Percentiles rank a stretch among this genome's conserved stretches.
Evolutionary conservation across 1,140 invertebrate genomes (phyloP).

Genomic region (Magallana ariakensis): DNA sequence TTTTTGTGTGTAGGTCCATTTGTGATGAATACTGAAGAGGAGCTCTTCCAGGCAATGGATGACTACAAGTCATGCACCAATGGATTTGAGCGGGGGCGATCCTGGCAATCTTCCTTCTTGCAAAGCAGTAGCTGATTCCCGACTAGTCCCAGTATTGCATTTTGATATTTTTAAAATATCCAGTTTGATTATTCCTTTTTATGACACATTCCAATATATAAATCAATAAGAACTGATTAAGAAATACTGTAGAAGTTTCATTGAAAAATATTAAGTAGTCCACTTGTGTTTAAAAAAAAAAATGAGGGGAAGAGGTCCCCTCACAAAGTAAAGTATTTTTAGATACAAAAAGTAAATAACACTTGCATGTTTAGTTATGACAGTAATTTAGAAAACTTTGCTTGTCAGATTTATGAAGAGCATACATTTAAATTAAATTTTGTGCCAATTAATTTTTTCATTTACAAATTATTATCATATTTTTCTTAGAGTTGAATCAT

Average conservation of each 20-base stretch:
- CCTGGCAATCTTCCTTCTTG: conserved; percentile 62
- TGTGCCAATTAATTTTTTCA: too few species aligned
- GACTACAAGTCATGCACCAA: conserved; percentile 70
- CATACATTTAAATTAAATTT: too few species aligned
- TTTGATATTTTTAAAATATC: not conserved
- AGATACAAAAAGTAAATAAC: too few species aligned
- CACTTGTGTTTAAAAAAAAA: too few species aligned
- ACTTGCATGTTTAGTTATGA: too few species aligned
- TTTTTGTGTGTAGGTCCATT: conserved; percentile 73
- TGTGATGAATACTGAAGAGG: conserved; percentile 79
- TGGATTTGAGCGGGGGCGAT: conserved; percentile 39
- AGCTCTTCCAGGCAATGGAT: conserved; percentile 76
- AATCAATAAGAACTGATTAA: not conserved
- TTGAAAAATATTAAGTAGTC: not conserved
- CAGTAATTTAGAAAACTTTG: too few species aligned
- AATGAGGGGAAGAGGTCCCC: too few species aligned
- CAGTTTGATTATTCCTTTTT: conserved; percentile 14
- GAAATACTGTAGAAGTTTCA: not conserved
- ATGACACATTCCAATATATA: conserved; percentile 27
- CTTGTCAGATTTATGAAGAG: too few species aligned
- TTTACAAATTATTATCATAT: too few species aligned
- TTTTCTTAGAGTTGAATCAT: too few species aligned
- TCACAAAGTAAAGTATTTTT: too few species aligned
- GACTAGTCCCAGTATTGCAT: not conserved
- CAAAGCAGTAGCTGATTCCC: conserved; percentile 15